A percentile compares a stretch with the other conserved stretches of the same genome.
Conservation (phyloP, 1,140 invertebrate genomes). For the Cydia fagiglandana region DNA sequence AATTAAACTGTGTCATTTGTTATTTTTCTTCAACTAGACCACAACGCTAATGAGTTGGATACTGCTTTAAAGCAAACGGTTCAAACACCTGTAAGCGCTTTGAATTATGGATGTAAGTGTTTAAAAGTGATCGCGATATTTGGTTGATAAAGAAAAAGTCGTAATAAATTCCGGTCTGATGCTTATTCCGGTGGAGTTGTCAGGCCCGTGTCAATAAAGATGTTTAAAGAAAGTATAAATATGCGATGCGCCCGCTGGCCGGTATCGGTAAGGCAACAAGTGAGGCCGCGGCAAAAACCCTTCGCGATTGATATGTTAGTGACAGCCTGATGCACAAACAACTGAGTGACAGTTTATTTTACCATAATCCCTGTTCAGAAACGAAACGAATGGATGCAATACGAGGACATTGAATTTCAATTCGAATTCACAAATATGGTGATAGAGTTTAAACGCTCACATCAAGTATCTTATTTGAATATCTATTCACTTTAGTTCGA, state of each 20-base stretch:
- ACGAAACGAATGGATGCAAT: constrained; percentile 73
- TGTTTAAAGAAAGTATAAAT: constrained; percentile 75
- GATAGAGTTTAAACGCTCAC: constrained; percentile 68
- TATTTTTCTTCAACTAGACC: constrained; percentile 71
- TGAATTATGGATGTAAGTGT: not conserved
- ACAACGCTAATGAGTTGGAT: constrained; percentile 46
- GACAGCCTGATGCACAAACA: constrained; percentile 76
- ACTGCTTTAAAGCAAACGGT: constrained; percentile 27
- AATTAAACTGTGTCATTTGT: constrained; percentile 78
- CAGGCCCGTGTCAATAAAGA: constrained; percentile 75
- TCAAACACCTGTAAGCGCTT: constrained; percentile 40
- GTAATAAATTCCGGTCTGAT: constrained; percentile 59
- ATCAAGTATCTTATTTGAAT: constrained; percentile 66
- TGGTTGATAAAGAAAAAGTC: constrained; percentile 40
- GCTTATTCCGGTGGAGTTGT: constrained; percentile 59
- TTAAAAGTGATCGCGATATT: constrained; percentile 23
- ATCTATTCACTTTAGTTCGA: constrained; percentile 51
- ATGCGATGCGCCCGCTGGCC: constrained; percentile 60
- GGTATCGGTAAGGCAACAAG: constrained; percentile 54
- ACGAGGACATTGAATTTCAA: constrained; percentile 74
- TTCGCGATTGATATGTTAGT: constrained; percentile 75
- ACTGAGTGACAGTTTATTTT: constrained; percentile 74
- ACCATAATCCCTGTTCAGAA: constrained; percentile 76
- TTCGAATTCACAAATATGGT: constrained; percentile 66
- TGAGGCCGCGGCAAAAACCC: constrained; percentile 70